Conservation (phyloP, 1,140 invertebrate genomes). For the Drosophila melanica region DNA sequence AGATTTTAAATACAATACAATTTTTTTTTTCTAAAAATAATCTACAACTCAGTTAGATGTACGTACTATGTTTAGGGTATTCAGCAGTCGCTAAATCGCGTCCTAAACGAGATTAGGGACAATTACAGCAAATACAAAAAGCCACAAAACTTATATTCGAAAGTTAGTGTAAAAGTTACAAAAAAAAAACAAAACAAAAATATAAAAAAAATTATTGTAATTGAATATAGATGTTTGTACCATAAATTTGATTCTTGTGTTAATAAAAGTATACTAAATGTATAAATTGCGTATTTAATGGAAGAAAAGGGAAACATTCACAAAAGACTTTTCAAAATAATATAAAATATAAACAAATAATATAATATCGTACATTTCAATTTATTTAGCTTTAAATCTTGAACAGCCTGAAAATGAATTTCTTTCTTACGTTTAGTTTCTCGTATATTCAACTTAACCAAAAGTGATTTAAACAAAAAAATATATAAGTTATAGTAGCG, state of each 20-base stretch:
- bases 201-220: conserved; percentile 50
- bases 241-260: conserved; percentile 69
- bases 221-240: conserved; percentile 67
- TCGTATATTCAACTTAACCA: background rate
- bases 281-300: conserved; percentile 19
- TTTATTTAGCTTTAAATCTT: no score
- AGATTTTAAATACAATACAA: conserved; percentile 36
- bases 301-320: background rate
- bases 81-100: conserved; percentile 16
- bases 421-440: no score
- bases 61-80: conserved; percentile 47
- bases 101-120: background rate
- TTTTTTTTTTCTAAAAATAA: conserved; percentile 24
- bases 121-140: conserved; percentile 8
- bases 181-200: conserved; percentile 6
- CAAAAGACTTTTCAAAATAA: no score
- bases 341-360: no score
- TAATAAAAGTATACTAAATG: conserved; percentile 63
- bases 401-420: no score
- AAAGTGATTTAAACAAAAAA: background rate
- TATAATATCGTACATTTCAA: no score
- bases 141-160: background rate
- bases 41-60: conserved; percentile 13
- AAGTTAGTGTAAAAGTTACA: background rate
- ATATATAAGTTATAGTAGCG: background rate